phyloP scores from a whole-genome alignment of 1,140 invertebrate species.

The Physella acuta region DNA sequence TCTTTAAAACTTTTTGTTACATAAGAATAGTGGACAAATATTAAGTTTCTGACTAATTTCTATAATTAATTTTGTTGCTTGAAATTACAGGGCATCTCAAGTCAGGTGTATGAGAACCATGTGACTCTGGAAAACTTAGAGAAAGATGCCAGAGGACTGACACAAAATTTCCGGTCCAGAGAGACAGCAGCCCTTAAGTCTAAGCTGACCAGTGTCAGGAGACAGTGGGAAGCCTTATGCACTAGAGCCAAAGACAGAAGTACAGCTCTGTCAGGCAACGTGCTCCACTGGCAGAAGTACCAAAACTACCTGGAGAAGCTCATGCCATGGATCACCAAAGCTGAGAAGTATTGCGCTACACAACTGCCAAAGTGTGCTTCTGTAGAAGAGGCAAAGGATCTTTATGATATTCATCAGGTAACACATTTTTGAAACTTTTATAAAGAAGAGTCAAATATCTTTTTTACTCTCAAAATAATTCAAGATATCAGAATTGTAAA shows the following conservation, averaged over 20 bases:
- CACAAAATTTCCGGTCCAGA: conserved; percentile 59
- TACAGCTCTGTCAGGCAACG: conserved; percentile 73
- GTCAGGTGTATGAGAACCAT: conserved; percentile 67
- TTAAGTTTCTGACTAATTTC: too few relatives aligned
- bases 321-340: conserved; percentile 84
- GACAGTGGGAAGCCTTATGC: conserved; percentile 55
- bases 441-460: not conserved
- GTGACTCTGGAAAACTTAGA: conserved; percentile 73
- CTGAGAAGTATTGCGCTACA: conserved; percentile 74
- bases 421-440: not conserved
- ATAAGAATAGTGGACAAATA: too few relatives aligned
- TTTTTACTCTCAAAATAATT: too few relatives aligned
- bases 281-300: conserved; percentile 83
- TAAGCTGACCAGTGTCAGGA: conserved; percentile 49
- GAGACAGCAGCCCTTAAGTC: conserved; percentile 54
- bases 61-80: too few relatives aligned
- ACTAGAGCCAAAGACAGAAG: conserved; percentile 67
- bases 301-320: conserved; percentile 76
- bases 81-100: conserved; percentile 48
- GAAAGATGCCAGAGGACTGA: conserved; percentile 74
- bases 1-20: too few relatives aligned
- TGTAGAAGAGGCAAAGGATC: conserved; percentile 76
- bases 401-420: conserved; percentile 66
- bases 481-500: not conserved
- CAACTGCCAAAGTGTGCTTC: conserved; percentile 68